Conservation (phyloP, 2,888 invertebrate species). For the Lacanobia wlatinum region DNA sequence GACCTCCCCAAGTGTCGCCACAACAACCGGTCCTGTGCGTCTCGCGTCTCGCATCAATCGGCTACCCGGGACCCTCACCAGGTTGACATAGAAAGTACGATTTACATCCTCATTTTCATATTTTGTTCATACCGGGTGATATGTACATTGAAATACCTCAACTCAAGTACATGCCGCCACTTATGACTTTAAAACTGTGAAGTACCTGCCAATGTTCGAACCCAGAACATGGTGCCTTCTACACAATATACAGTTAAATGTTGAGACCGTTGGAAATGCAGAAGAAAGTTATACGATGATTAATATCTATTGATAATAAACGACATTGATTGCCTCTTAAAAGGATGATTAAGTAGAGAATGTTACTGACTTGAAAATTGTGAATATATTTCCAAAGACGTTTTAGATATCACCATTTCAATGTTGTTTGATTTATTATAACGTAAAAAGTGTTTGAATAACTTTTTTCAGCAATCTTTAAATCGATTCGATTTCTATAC, state of each 20-base stretch:
- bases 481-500: conserved; percentile 55
- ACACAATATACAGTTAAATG: not conserved
- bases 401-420: conserved; percentile 26
- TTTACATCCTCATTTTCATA: not conserved
- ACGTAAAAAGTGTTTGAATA: conserved; percentile 34
- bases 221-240: not conserved
- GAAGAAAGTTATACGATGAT: conserved; percentile 38
- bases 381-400: not conserved
- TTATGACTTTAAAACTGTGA: not conserved
- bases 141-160: not conserved
- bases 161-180: not conserved
- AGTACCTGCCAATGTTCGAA: not conserved
- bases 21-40: no score
- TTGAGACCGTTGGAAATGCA: not conserved
- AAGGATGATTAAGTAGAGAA: conserved; percentile 3
- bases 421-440: conserved; percentile 28
- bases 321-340: conserved; percentile 14
- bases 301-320: conserved; percentile 27
- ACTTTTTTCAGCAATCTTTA: conserved; percentile 40
- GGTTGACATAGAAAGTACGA: not conserved
- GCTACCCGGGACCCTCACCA: no score
- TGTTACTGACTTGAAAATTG: conserved; percentile 12
- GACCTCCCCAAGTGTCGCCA: no score
- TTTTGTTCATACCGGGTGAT: not conserved
- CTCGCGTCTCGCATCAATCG: no score